These are phyloP conservation scores for Helicorthomorpha holstii DNA, from an alignment of 1,140 invertebrate genomes.

Conservation along the genomic window DNA sequence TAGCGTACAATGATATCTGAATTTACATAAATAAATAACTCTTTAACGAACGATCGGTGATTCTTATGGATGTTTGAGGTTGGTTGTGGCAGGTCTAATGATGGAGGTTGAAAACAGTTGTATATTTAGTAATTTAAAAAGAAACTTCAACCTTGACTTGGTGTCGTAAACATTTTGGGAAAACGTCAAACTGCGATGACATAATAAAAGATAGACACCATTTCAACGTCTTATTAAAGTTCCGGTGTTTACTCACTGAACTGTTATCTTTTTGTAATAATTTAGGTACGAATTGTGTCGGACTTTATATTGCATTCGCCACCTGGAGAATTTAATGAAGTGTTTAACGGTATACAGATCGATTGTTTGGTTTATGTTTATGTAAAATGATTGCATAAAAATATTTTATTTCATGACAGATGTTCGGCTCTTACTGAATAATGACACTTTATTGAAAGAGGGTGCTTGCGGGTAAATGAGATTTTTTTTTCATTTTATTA, in stretches of 20 bases:
- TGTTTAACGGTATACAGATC: slow-evolving; percentile 91
- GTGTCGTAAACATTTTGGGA: background rate
- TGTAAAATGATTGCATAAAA: slow-evolving; percentile 2
- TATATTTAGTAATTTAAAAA: no score
- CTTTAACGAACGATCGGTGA: background rate
- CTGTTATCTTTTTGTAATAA: slow-evolving; percentile 5
- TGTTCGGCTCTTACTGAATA: slow-evolving; percentile 85
- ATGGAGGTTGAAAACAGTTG: no score
- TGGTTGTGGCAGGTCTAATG: background rate
- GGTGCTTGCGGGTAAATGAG: slow-evolving; percentile 53
- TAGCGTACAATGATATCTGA: background rate
- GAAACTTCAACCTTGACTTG: no score
- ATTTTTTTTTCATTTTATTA: background rate
- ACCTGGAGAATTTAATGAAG: slow-evolving; percentile 99
- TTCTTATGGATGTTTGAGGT: background rate
- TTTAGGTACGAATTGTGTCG: slow-evolving; percentile 76
- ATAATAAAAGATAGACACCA: background rate
- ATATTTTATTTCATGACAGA: slow-evolving; percentile 38
- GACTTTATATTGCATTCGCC: slow-evolving; percentile 97
- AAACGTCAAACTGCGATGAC: background rate
- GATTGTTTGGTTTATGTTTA: no score
- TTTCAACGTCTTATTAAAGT: background rate
- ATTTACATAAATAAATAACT: background rate
- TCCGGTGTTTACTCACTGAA: background rate
- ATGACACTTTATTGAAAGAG: slow-evolving; percentile 89